Conservation (phyloP, 2,888 invertebrate species). For the Athalia cordata region DNA sequence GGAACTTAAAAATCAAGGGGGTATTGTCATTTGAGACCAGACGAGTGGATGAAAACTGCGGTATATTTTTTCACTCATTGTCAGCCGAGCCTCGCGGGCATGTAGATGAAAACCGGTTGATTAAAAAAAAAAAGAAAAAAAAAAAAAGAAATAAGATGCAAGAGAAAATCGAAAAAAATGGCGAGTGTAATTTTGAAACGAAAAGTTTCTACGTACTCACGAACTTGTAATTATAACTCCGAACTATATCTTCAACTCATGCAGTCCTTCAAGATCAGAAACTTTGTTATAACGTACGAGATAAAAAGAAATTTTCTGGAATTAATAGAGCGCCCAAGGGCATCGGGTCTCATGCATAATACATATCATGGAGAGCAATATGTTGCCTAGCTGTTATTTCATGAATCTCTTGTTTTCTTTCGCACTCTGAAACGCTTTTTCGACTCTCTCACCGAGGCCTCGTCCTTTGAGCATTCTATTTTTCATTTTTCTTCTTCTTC, state of each 20-base stretch:
- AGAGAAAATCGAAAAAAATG: too few relatives aligned
- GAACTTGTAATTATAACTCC: constrained; percentile 2
- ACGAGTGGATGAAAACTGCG: constrained; percentile 15
- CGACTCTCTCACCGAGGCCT: constrained; percentile 19
- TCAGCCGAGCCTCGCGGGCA: neutral
- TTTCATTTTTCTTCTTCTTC: neutral
- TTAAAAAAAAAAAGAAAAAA: neutral
- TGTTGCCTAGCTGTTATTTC: constrained; percentile 67
- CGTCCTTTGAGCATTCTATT: constrained; percentile 9
- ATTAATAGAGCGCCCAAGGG: constrained; percentile 44
- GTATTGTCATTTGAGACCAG: constrained; percentile 25
- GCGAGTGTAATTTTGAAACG: too few relatives aligned
- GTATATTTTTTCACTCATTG: constrained; percentile 23
- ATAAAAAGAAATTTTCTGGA: constrained; percentile 26
- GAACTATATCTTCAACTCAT: neutral
- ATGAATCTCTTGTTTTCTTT: constrained; percentile 62
- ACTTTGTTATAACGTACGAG: constrained; percentile 3
- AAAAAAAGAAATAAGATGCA: neutral
- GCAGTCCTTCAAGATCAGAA: neutral
- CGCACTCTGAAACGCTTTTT: constrained; percentile 14
- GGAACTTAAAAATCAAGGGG: constrained; percentile 36
- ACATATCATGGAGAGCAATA: constrained; percentile 69
- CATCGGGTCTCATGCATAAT: constrained; percentile 68
- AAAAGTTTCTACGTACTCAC: neutral
- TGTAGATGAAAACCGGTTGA: neutral